Evolutionary conservation across 2,113 vertebrate genomes (phyloP).

Genomic region (Upupa epops): DNA sequence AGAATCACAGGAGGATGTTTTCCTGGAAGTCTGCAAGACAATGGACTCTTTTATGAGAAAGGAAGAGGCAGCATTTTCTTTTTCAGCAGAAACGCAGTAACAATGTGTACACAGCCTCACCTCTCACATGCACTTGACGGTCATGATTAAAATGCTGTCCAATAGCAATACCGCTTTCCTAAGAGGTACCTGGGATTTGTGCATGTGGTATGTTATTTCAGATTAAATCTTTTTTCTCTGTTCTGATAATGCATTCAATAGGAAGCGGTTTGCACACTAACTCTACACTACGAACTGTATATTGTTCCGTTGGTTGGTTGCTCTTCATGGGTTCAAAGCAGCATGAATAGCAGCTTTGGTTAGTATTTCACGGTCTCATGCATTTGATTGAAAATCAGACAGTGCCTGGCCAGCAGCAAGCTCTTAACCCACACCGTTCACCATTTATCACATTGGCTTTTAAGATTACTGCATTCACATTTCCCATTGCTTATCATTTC

Average conservation of each 20-base stretch:
- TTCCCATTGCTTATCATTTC: neutral
- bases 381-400: neutral
- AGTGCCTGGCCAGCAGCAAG: constrained; percentile 6
- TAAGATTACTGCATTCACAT: neutral
- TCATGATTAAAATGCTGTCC: neutral
- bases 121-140: neutral
- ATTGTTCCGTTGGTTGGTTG: neutral
- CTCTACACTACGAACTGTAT: neutral
- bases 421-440: neutral
- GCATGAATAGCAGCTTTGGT: constrained; percentile 15
- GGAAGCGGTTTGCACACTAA: neutral
- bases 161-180: constrained; percentile 38
- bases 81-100: constrained; percentile 11
- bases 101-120: neutral
- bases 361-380: neutral
- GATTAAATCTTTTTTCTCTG: neutral
- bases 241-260: neutral
- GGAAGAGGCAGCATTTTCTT: constrained; percentile 13
- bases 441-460: neutral
- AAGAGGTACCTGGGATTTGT: constrained; percentile 36
- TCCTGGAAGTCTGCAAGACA: constrained; percentile 83
- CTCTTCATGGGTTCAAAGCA: neutral
- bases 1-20: constrained; percentile 84
- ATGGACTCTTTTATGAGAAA: constrained; percentile 79
- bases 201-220: constrained; percentile 40